Percentiles rank a stretch among this genome's conserved stretches.
Evolutionary conservation across 1,140 invertebrate species (phyloP).

Genomic region (Drosophila fuyamai): DNA sequence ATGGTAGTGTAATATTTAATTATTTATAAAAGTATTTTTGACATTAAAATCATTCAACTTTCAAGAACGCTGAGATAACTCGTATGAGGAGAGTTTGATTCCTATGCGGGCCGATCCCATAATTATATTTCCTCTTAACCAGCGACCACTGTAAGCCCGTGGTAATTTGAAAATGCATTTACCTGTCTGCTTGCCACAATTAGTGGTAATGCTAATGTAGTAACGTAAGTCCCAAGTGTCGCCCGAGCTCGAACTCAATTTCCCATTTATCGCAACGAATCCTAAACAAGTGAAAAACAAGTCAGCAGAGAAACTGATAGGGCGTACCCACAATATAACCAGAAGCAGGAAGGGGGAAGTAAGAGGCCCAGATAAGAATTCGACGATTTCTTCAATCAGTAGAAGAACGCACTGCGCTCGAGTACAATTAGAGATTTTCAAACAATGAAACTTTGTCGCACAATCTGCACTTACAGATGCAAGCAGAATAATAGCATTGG

Average conservation of each 20-base stretch:
- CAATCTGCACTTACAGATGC: slow-evolving; percentile 13
- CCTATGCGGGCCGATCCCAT: neutral
- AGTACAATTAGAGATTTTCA: slow-evolving; percentile 26
- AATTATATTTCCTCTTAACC: slow-evolving; percentile 6
- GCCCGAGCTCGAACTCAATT: slow-evolving; percentile 12
- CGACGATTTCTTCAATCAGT: slow-evolving; percentile 53
- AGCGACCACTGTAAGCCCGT: neutral
- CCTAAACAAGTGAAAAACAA: slow-evolving; percentile 1
- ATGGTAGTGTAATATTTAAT: too few relatives aligned
- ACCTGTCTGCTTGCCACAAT: slow-evolving; percentile 31
- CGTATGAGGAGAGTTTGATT: too few relatives aligned
- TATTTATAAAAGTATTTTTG: too few relatives aligned
- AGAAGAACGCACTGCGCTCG: slow-evolving; percentile 20
- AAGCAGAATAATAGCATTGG: neutral
- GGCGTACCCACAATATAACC: slow-evolving; percentile 1
- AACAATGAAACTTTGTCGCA: slow-evolving; percentile 63
- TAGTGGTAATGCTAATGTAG: slow-evolving; percentile 26
- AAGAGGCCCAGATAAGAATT: slow-evolving; percentile 22
- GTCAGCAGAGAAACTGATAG: slow-evolving; percentile 22
- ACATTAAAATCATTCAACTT: too few relatives aligned
- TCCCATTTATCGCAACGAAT: slow-evolving; percentile 4
- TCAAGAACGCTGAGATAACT: too few relatives aligned
- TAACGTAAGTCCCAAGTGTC: slow-evolving; percentile 22
- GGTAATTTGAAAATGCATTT: slow-evolving; percentile 32
- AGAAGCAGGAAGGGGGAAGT: slow-evolving; percentile 20